phyloP scores from a whole-genome alignment of 2,888 invertebrate species.

The Chrysotoxum bicinctum region DNA sequence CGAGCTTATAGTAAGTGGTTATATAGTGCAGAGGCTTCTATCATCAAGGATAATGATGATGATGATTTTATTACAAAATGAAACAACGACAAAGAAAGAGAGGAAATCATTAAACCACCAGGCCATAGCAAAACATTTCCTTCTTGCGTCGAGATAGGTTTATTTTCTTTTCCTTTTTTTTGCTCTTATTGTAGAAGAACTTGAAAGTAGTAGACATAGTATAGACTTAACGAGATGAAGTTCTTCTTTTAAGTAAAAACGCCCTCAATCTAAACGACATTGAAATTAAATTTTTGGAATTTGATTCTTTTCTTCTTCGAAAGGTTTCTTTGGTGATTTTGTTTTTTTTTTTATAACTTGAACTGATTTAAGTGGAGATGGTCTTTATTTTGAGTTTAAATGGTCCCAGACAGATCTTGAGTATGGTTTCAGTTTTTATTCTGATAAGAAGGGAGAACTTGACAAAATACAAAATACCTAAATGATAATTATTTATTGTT shows the following conservation, averaged over 20 bases:
- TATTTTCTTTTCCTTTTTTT: not conserved
- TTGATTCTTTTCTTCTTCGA: not conserved
- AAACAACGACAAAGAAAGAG: slow-evolving; percentile 41
- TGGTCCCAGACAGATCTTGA: too few species aligned
- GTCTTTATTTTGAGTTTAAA: too few species aligned
- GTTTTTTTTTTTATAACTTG: not conserved
- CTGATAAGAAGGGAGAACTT: too few species aligned
- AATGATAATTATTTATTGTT: too few species aligned
- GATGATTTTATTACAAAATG: slow-evolving; percentile 65
- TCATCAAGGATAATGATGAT: slow-evolving; percentile 58
- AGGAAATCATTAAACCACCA: slow-evolving; percentile 60
- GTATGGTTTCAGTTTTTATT: not conserved
- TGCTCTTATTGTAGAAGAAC: not conserved
- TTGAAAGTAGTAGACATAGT: slow-evolving; percentile 15
- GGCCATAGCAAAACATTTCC: slow-evolving; percentile 32
- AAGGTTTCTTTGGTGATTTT: not conserved
- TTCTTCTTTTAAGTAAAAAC: not conserved
- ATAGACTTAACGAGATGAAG: not conserved
- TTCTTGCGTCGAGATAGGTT: slow-evolving; percentile 13
- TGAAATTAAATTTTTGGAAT: slow-evolving; percentile 3
- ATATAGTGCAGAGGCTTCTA: not conserved
- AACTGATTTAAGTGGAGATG: too few species aligned
- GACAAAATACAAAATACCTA: too few species aligned
- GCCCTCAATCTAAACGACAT: not conserved
- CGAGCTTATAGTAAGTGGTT: slow-evolving; percentile 29